Evolutionary conservation across 2,113 vertebrate genomes (phyloP).

Genomic region (Andinoacara biseriatus): DNA sequence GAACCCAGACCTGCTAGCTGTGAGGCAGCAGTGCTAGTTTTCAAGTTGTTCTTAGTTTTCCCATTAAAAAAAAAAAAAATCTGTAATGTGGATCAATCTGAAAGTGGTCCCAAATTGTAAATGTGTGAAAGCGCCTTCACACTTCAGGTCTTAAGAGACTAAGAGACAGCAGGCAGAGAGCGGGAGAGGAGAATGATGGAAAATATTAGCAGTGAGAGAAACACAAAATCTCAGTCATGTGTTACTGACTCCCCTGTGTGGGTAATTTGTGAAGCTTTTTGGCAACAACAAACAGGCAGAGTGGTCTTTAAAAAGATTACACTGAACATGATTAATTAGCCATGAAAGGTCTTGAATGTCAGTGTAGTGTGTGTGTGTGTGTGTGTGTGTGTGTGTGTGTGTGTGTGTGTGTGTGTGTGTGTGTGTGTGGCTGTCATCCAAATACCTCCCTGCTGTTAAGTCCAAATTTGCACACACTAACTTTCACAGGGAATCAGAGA

Average conservation of each 20-base stretch:
- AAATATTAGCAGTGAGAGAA: neutral
- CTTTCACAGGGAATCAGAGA: neutral
- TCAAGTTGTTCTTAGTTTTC: neutral
- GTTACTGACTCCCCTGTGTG: neutral
- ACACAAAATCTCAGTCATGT: neutral
- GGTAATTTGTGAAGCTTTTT: neutral
- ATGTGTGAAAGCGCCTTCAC: neutral
- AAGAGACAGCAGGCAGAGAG: neutral
- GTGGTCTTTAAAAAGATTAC: neutral
- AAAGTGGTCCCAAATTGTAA: neutral
- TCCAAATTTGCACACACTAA: neutral
- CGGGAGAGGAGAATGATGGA: neutral
- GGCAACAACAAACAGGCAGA: neutral
- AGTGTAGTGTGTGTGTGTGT: neutral
- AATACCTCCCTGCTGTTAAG: neutral
- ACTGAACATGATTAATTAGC: slow-evolving; percentile 15
- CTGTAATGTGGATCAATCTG: neutral
- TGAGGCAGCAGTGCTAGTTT: too few relatives aligned
- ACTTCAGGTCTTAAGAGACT: neutral
- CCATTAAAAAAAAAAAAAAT: neutral
- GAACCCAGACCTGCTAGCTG: too few relatives aligned
- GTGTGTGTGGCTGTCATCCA: neutral
- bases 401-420: too few relatives aligned
- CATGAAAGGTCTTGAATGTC: neutral
- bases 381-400: neutral